Evolutionary conservation across 1,140 invertebrate genomes (phyloP).

Genomic region (Calosoma granatense): DNA sequence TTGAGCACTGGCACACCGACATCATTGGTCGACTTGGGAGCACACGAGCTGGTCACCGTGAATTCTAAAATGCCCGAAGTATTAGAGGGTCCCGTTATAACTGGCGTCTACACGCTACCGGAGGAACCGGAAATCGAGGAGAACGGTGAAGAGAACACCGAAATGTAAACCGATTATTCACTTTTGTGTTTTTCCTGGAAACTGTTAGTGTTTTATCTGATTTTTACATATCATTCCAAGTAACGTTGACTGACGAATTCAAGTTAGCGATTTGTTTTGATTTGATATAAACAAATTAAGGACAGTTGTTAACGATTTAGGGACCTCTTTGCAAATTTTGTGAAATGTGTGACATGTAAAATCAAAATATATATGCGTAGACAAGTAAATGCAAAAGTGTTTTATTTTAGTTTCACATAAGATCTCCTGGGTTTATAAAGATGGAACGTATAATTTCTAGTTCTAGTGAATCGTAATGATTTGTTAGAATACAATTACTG

Average conservation of each 20-base stretch:
- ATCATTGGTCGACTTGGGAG: conserved; percentile 35
- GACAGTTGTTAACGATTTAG: not conserved
- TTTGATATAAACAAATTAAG: not conserved
- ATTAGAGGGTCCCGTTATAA: conserved; percentile 33
- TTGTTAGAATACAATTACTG: no score
- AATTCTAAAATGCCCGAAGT: conserved; percentile 33
- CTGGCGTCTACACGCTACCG: conserved; percentile 50
- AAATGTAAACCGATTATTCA: conserved; percentile 36
- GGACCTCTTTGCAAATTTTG: not conserved
- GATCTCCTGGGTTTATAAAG: no score
- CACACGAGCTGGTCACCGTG: conserved; percentile 24
- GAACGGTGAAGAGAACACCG: conserved; percentile 45
- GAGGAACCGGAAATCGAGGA: conserved; percentile 53
- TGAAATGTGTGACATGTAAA: not conserved
- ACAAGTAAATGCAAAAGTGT: no score
- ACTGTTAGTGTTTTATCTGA: not conserved
- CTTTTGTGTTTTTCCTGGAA: not conserved
- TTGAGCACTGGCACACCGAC: conserved; percentile 47
- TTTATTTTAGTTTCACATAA: no score
- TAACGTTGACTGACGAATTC: not conserved
- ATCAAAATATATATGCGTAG: no score
- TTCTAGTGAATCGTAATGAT: no score
- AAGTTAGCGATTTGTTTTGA: not conserved
- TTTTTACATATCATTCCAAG: not conserved
- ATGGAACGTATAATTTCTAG: no score